Base-by-base conservation (phyloP, 30 jellyfish, hydroid and myxozoan species). In the Aurelia coerulea region DNA sequence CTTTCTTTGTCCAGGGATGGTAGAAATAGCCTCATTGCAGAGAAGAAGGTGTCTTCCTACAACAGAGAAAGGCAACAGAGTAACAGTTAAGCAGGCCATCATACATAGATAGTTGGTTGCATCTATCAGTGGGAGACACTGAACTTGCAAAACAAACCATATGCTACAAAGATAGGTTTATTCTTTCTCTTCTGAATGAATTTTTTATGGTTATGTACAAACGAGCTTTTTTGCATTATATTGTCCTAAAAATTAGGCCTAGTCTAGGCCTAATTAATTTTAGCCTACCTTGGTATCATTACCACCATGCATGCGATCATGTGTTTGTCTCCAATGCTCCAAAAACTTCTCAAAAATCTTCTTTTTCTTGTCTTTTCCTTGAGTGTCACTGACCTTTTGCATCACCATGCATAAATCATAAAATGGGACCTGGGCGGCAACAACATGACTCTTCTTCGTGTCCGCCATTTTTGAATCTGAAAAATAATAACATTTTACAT, bases 1-100 rank as follows among this genome's bases (percentile, higher is more conserved):
- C 99, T 76, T 41, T 95, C 98, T 60, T 87, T 95, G 79, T 95
- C 99, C 23, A 95, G 86, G 37, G 96, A 92, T 31, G 99, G 99
- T 15, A 95, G 95, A 41, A 90, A 58, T 65, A 95, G 64, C 71
- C 99, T 65, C 96, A 95, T 85, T 1, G 87, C 96, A 17, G 99
- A 96, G 59, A 90, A 95, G 74, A 95, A 90, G 11, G 97, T 84
- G 68, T 90, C 97, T 9, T 65, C 80, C 99, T 95, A 82, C n/a
- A 88, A 77, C 39, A 77, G 32, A 19, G 15, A 18, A 18, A 52
- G 14, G 68, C 7, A 46, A 52, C 6, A 74, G 33, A 54, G 19
- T 29, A 18, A 59, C 1, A 0, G 37, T 13, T 14, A 77, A 53
- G 34, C 2, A n/a, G 35, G 37, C 31, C 18, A 7, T 1, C 15